Conservation (phyloP, 2,888 invertebrate genomes). For the Nomada fucata region DNA sequence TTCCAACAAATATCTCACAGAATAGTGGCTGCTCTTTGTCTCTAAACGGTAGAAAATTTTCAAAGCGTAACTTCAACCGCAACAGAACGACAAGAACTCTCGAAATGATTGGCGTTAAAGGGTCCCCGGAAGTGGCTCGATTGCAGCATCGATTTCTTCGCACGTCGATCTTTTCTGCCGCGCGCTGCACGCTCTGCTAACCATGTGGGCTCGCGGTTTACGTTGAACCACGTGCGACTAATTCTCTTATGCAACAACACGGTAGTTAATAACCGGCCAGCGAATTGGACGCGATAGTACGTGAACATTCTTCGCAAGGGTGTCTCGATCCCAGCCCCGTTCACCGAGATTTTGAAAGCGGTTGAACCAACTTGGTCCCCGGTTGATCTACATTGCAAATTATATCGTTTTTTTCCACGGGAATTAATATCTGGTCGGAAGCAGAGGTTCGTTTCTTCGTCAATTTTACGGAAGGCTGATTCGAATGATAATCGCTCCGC, state of each 20-base stretch:
- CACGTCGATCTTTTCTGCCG: conserved; percentile 38
- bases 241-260: conserved; percentile 63
- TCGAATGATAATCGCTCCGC: neutral
- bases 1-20: too few species aligned
- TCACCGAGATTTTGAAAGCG: conserved; percentile 12
- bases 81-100: neutral
- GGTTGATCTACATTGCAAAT: neutral
- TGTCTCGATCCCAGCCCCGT: neutral
- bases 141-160: conserved; percentile 17
- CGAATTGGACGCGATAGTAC: conserved; percentile 14
- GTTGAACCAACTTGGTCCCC: neutral
- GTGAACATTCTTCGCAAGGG: neutral
- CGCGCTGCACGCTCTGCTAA: conserved; percentile 62
- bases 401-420: neutral
- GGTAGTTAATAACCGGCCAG: neutral
- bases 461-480: neutral
- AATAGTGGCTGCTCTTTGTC: too few species aligned
- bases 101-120: neutral
- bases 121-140: conserved; percentile 22
- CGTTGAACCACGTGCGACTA: conserved; percentile 52
- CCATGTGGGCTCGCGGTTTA: conserved; percentile 57
- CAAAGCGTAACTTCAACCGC: neutral
- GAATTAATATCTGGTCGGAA: neutral
- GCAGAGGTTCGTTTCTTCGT: neutral
- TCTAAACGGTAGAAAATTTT: too few species aligned